These are phyloP conservation scores for Darwinula stevensoni DNA, from an alignment of 2,888 invertebrate species.

Conservation along the genomic window DNA sequence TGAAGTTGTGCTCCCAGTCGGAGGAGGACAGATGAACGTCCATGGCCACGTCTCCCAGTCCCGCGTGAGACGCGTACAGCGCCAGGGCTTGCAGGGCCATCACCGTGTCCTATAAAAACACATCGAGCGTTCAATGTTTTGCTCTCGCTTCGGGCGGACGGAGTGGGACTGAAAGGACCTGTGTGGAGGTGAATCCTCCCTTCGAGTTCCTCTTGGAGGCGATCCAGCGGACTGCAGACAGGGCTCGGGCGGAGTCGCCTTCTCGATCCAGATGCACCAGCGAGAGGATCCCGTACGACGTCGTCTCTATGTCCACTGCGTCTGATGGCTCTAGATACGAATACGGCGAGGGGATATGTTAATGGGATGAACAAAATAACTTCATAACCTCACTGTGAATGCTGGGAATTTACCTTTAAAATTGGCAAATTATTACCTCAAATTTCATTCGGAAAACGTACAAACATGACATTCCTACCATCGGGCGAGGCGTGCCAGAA, in stretches of 20 bases:
- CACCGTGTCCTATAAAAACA: not conserved
- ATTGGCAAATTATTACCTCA: too few relatives aligned
- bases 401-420: too few relatives aligned
- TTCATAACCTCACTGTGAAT: too few relatives aligned
- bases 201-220: slow-evolving; percentile 32
- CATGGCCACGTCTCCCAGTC: not conserved
- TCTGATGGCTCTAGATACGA: too few relatives aligned
- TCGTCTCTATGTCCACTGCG: slow-evolving; percentile 1
- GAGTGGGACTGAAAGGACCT: too few relatives aligned
- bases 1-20: not conserved
- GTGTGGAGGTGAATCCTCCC: slow-evolving; percentile 39
- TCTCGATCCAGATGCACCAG: not conserved
- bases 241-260: slow-evolving; percentile 13
- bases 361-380: too few relatives aligned
- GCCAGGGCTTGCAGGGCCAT: not conserved
- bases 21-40: not conserved
- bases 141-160: too few relatives aligned
- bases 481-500: too few relatives aligned
- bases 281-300: not conserved
- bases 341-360: too few relatives aligned
- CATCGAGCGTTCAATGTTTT: too few relatives aligned
- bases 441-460: too few relatives aligned
- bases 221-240: slow-evolving; percentile 40
- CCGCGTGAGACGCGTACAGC: not conserved
- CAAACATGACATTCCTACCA: too few relatives aligned